Evolutionary conservation across 2,113 vertebrate genomes (phyloP), one percentile per base, ranked within the genome.

Genomic region (Lycaon pictus): DNA sequence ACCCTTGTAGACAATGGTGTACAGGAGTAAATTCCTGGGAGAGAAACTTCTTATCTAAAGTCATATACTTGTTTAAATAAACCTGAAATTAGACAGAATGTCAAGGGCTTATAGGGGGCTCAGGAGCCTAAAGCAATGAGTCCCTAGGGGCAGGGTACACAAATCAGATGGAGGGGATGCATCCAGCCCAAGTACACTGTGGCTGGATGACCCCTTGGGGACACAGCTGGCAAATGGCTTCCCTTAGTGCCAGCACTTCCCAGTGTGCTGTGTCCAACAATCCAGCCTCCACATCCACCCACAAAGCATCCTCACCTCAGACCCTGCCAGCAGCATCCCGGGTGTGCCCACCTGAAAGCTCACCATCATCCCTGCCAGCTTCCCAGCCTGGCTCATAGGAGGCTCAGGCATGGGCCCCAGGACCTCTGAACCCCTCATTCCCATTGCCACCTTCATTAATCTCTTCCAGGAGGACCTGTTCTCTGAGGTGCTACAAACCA

Each of bases 1-100:
- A 67, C 20, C 4, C 32, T 48, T 56, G 11, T 62, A 89, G 32
- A 82, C 27, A 53, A 3, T 43, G 19, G 16, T 81, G 7, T 71
- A 13, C 9, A 92, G 29, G 43, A 77, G 56, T 53, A 83, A 81
- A 88, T 81, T 85, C 81, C 74, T 93, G 11, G 53, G 53, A 93
- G 55, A 95, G 55, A 89, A 83, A 83, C 51, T 55, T 92, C 76
- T 97, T 37, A 25, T 22, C 74, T 76, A 27, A 80, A 88, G 25
- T 15, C 29, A 48, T 67, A 3, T 17, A 32, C n/a, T 23, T 90
- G 48, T 90, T 85, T 88, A 94, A 96, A 51, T 62, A 43, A 89
- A 74, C 85, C 65, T 56, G 77, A 82, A 11, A 32, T 27, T 29
- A 51, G 56, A 71, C 13, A 0, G 53, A 89, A 43, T 62, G 37